phyloP scores from a whole-genome alignment of 2,113 vertebrate genomes.

The Melanerpes aurifrons region DNA sequence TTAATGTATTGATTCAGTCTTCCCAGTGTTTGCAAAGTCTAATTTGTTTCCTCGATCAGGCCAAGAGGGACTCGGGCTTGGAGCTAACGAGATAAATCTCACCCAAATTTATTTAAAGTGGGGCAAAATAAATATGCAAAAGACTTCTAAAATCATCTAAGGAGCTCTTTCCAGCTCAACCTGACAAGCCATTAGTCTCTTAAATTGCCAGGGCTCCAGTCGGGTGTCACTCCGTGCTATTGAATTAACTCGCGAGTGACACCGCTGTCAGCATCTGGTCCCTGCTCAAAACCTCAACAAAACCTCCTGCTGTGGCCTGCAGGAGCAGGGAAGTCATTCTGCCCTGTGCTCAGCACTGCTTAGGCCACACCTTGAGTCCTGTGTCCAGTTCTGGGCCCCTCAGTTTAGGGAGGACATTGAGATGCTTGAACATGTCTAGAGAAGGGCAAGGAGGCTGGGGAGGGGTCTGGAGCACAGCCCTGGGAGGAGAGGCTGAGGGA shows the following conservation, averaged over 20 bases:
- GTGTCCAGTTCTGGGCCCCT: no score
- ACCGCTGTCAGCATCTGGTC: conserved; percentile 39
- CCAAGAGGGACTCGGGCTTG: conserved; percentile 73
- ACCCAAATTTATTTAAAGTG: conserved; percentile 75
- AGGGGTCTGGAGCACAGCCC: no score
- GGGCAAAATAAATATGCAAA: conserved; percentile 78
- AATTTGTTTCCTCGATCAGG: conserved; percentile 77
- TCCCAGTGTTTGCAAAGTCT: conserved; percentile 73
- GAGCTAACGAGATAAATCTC: conserved; percentile 78
- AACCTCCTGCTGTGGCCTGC: not conserved
- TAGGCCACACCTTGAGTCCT: no score
- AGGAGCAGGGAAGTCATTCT: no score
- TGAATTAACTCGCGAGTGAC: conserved; percentile 64
- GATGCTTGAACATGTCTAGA: no score
- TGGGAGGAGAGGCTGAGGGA: no score
- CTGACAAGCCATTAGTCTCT: conserved; percentile 72
- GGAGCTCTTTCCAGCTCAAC: conserved; percentile 70
- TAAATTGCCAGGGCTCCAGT: conserved; percentile 54
- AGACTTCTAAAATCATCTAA: conserved; percentile 69
- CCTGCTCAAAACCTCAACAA: not conserved
- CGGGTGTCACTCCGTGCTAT: conserved; percentile 44
- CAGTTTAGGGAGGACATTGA: no score
- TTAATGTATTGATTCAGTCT: conserved; percentile 78
- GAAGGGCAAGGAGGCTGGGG: no score
- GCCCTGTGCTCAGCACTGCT: no score